Evolutionary conservation across 2,113 vertebrate genomes (phyloP).

Genomic region (Cyanistes caeruleus): DNA sequence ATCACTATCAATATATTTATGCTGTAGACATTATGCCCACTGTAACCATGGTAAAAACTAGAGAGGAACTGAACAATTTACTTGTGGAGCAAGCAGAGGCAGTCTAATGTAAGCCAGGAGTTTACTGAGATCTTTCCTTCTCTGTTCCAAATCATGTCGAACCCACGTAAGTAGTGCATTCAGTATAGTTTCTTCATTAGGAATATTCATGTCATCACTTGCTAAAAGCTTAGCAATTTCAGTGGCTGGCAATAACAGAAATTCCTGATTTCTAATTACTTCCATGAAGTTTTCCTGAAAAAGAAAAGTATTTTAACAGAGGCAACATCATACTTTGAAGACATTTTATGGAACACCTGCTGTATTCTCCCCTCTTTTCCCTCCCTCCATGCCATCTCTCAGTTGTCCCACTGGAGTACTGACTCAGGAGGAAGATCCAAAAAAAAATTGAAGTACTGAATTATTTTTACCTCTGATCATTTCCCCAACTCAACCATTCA

Average conservation of each 20-base stretch:
- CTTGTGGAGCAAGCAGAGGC: conserved; percentile 94
- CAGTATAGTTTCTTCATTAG: conserved; percentile 93
- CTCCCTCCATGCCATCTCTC: background rate
- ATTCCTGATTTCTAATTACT: conserved; percentile 95
- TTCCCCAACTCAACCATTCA: background rate
- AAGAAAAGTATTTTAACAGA: conserved; percentile 22
- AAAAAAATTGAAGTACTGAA: background rate
- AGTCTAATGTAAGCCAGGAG: conserved; percentile 91
- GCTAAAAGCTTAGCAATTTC: conserved; percentile 93
- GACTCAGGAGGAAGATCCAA: background rate
- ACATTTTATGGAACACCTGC: background rate
- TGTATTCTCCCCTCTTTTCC: background rate
- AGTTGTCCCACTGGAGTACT: background rate
- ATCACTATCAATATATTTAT: background rate
- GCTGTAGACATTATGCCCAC: background rate
- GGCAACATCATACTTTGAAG: background rate
- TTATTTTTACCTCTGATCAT: background rate
- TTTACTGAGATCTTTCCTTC: conserved; percentile 85
- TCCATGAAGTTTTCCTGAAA: conserved; percentile 95
- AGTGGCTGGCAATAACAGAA: conserved; percentile 87
- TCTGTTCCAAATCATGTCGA: conserved; percentile 81
- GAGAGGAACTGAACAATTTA: conserved; percentile 60
- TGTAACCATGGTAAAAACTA: background rate
- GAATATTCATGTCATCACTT: conserved; percentile 96
- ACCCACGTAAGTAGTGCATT: conserved; percentile 93